Evolutionary conservation across 2,113 vertebrate genomes (phyloP), one percentile per base, ranked within the genome.

Genomic region (Oostethus manadensis): DNA sequence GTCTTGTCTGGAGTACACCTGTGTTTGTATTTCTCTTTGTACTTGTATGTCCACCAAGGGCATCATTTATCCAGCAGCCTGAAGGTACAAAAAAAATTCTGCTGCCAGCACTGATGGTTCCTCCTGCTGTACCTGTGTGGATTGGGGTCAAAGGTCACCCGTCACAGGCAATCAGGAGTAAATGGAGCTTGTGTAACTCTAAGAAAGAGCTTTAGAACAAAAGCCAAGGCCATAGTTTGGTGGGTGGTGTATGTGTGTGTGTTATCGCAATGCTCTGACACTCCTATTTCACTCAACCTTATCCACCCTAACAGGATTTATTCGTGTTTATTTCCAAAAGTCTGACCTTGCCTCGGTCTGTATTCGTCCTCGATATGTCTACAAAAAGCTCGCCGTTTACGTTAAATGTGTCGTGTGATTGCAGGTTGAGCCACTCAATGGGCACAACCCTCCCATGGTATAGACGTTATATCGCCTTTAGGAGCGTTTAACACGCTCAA

Each of bases 161-260:
- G 85, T 86, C 82, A 71, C 86, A 84, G 76, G 79, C 80, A 87
- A 82, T 90, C 84, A 81, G 76, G 82, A 87, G 86, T 87, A 90
- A 88, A 90, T 89, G 86, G 85, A 88, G 80, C 80, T 81, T 76
- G 84, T 82, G 81, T 76, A 79, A 79, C 78, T 76, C 70, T 50
- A 87, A 83, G 38, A 87, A 84, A 88, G 84, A 81, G 82, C 77
- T 77, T 77, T 55, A 64, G 81, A 79, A 85, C 85, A 83, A 88
- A 85, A 86, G 85, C 81, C 80, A 84, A 86, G 84, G 86, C 78
- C 67, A 33, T 8, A 15, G 18, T 58, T 21, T 51, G 45, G 60
- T 64, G 66, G 55, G 67, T 58, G 57, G 61, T 53, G 43, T 66
- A 61, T 70, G 78, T 78, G 38, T 58, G 56, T 67, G 67, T 58